Evolutionary conservation across 2,797 vertebrate species (phyloP), one percentile per base, ranked within the genome.

Genomic region (Leucoraja ocellata): DNA sequence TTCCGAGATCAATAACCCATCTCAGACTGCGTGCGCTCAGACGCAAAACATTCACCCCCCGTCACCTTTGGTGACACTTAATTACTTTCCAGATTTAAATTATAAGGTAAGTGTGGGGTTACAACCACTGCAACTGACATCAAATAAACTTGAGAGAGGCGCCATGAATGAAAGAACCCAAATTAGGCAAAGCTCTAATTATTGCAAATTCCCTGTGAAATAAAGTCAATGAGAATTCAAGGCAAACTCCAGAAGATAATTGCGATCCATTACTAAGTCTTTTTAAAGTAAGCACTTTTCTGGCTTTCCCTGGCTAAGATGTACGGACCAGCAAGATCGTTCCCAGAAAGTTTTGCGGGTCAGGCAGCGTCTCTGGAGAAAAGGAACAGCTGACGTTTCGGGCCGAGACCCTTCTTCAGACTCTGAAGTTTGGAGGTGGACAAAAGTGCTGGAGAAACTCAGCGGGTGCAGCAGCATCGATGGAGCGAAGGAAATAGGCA

Each of bases 121-220:
- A 46, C 23, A 74, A 54, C 58, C 36, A 74, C 39, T 76, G 71
- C 39, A 46, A 73, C 74, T 74, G 88, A 91, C 68, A 73, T 39
- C 65, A 91, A 92, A 54, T 92, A 74, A 74, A 76, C 68, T 74
- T 92, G 36, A 92, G 11, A 1, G 39, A 92, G 18, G n/a, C 14
- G 90, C 5, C 46, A 54, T 46, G 71, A 54, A 54, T 73, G 90
- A 92, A 76, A 76, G 61, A 0, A 21, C 84, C 68, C 63, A 88
- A 68, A 63, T 36, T 88, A n/a, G n/a, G 58, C 36, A 74, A 71
- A 46, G 39, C 71, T 54, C 21, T 54, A 92, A 92, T 92, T 76
- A 92, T 74, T 92, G 46, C 90, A 76, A 46, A 92, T 46, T 76
- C 11, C 46, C 39, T 91, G 46, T n/a, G 79, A 93, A 93, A 80